Base-by-base conservation (phyloP, 2,113 vertebrate species). In the Colinus virginianus region DNA sequence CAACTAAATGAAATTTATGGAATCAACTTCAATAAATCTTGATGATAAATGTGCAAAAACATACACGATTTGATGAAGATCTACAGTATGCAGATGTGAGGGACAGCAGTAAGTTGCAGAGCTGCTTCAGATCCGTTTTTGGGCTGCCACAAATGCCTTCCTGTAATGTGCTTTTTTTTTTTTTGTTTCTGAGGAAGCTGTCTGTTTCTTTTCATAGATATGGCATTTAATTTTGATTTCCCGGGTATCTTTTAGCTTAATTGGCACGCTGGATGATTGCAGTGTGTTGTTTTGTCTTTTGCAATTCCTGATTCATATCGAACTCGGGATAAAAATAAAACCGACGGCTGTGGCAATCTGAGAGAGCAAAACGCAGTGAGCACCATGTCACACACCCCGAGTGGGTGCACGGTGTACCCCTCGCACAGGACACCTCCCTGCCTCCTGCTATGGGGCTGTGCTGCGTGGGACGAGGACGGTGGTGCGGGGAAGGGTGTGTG, bases 1-100 rank as follows among this genome's bases (percentile, higher is more conserved):
- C 90, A 93, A 96, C 91, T 95, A 97, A 97, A 96, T 97, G 96
- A 96, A 97, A 98, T 97, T 97, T 97, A 97, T 96, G 95, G 94
- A 91, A 96, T 97, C 94, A 93, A 91, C 86, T 96, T 96, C 97
- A 97, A 97, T 96, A 96, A 78, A 94, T 95, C 87, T 94, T 92
- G 90, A 94, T 97, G 97, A 97, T 93, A 96, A 97, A 97, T 89
- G 84, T 94, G 85, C 84, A 96, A 63, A 96, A 96, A 94, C 81
- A 90, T 90, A 82, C 69, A 58, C 51, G 36, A 19, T 96, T 84
- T 95, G 95, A 90, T 93, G 95, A 79, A 95, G 83, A 84, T 61
- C 87, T 88, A 45, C 66, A 66, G 42, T 91, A 93, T 96, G 91
- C 90, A 97, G 92, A 96, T 97, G 90, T 76, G 87, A 70, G 43